phyloP scores from a whole-genome alignment of 2,888 invertebrate genomes.

The Cepaea hortensis region DNA sequence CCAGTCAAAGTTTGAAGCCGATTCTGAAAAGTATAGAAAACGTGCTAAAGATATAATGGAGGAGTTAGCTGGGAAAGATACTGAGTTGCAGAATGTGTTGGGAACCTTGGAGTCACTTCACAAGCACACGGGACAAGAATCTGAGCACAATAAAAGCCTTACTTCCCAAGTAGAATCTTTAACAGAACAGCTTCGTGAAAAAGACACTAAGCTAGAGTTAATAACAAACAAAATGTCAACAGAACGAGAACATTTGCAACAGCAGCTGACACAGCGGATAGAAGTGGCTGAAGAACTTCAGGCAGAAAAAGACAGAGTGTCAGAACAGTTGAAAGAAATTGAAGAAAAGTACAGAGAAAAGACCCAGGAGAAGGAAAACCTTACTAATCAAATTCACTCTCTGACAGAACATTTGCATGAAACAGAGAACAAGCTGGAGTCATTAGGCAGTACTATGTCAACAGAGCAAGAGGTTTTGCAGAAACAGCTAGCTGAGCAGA shows the following conservation, averaged over 20 bases:
- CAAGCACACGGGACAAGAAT: slow-evolving; percentile 4
- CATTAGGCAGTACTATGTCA: slow-evolving; percentile 33
- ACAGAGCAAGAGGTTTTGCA: slow-evolving; percentile 38
- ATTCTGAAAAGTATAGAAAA: slow-evolving; percentile 44
- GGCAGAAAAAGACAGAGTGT: slow-evolving; percentile 2
- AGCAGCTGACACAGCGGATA: slow-evolving; percentile 19
- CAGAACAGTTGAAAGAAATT: slow-evolving; percentile 30
- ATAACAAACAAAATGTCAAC: slow-evolving; percentile 40
- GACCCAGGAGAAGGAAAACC: slow-evolving; percentile 55
- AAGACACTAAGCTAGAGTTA: slow-evolving; percentile 39
- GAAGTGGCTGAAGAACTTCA: slow-evolving; percentile 24
- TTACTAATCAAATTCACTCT: not conserved
- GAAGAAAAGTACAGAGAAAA: slow-evolving; percentile 58
- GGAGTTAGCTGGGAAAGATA: slow-evolving; percentile 20
- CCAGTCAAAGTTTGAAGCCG: slow-evolving; percentile 40
- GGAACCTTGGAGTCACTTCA: slow-evolving; percentile 15
- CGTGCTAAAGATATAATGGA: slow-evolving; percentile 30
- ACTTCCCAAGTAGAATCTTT: slow-evolving; percentile 30
- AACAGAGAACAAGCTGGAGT: slow-evolving; percentile 42
- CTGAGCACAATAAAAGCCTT: not conserved
- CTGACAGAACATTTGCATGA: slow-evolving; percentile 55
- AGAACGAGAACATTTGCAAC: slow-evolving; percentile 40
- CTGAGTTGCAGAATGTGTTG: slow-evolving; percentile 24
- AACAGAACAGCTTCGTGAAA: slow-evolving; percentile 52
- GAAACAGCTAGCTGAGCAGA: slow-evolving; percentile 28